A percentile compares a stretch with the other conserved stretches of the same genome.
phyloP scores from a whole-genome alignment of 2,888 invertebrate species.

The Philonicus albiceps region DNA sequence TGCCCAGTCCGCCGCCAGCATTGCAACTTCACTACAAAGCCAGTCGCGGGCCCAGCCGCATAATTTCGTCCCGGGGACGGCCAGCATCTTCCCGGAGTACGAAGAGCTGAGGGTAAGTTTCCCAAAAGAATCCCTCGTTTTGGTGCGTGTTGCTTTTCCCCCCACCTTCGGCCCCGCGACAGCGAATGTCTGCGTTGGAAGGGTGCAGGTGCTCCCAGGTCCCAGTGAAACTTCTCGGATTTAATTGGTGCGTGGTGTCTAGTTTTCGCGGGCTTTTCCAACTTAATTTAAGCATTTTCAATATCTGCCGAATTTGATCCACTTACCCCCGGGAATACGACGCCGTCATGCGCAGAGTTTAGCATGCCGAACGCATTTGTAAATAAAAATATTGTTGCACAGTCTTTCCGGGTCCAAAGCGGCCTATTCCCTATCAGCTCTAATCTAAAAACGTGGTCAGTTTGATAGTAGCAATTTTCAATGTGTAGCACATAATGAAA shows the following conservation, averaged over 20 bases:
- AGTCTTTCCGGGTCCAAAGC: not conserved
- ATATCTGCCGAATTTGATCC: not conserved
- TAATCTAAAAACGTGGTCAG: too few species aligned
- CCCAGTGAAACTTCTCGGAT: not conserved
- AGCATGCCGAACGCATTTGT: not conserved
- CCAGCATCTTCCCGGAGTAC: not conserved
- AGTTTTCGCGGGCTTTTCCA: not conserved
- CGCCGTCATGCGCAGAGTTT: not conserved
- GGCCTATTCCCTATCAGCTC: not conserved
- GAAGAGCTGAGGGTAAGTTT: conserved; percentile 4
- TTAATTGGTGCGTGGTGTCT: not conserved
- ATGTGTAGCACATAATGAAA: too few species aligned
- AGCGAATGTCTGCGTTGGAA: not conserved
- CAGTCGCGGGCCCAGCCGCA: conserved; percentile 46
- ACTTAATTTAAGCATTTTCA: not conserved
- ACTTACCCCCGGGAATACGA: not conserved
- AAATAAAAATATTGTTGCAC: not conserved
- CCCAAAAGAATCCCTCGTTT: not conserved
- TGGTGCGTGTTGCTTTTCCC: not conserved
- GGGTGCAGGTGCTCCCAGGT: not conserved
- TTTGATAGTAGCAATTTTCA: too few species aligned
- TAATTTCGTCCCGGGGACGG: not conserved
- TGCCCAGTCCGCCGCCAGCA: conserved; percentile 51
- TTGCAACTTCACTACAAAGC: conserved; percentile 35
- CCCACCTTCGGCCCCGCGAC: not conserved